Percentiles rank a stretch among this genome's conserved stretches.
These are phyloP conservation scores for Eolophus roseicapilla DNA, from an alignment of 2,113 vertebrate genomes.

Conservation along the genomic window DNA sequence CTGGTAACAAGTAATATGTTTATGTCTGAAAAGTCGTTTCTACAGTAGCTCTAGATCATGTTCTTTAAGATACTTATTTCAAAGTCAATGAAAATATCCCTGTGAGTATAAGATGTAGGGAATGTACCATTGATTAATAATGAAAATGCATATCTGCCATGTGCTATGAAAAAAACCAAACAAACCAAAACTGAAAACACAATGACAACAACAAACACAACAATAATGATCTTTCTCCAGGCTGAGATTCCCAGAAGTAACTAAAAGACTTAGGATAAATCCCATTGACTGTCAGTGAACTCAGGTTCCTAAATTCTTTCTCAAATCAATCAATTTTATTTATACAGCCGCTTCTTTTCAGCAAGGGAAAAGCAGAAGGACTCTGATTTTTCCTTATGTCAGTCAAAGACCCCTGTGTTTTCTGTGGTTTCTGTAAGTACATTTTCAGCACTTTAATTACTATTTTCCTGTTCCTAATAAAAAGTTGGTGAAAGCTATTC, in stretches of 20 bases:
- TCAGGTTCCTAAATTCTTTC: not conserved
- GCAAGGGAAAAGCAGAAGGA: not conserved
- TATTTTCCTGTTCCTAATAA: conserved; percentile 13
- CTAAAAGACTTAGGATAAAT: not conserved
- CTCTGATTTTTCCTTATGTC: not conserved
- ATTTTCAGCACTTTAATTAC: conserved; percentile 11
- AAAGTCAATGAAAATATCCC: not conserved
- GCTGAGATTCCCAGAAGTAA: not conserved
- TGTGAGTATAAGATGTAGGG: not conserved
- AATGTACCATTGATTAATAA: not conserved
- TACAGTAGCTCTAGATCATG: not conserved
- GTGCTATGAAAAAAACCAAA: not conserved
- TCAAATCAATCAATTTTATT: not conserved
- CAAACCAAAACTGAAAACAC: too few species aligned
- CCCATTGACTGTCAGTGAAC: not conserved
- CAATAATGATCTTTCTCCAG: not conserved
- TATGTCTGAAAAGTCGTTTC: not conserved
- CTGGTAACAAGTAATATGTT: not conserved
- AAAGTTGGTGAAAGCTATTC: not conserved
- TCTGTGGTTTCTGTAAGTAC: not conserved
- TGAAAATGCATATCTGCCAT: not conserved
- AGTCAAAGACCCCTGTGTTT: not conserved
- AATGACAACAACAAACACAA: not conserved
- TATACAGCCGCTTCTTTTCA: not conserved
- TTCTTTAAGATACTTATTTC: not conserved